Evolutionary conservation across 2,113 vertebrate species (phyloP), one percentile per base, ranked within the genome.

Genomic region (Tamias sibiricus): DNA sequence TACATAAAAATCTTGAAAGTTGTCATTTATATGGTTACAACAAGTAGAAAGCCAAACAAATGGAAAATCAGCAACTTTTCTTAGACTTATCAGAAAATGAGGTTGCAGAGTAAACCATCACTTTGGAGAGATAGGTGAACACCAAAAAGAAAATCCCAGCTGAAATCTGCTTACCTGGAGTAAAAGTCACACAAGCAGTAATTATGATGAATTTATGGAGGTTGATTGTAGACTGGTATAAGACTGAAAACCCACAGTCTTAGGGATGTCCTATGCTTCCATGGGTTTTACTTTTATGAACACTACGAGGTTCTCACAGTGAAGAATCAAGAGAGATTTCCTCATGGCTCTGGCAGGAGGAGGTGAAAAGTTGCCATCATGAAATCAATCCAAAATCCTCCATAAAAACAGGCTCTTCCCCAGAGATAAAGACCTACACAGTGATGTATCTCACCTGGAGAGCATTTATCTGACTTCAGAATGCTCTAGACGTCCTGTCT

Each of bases 201-300:
- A 81, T 66, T 74, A 14, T 72, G 75, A n/a, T 87, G 20, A 96
- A 76, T 92, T 92, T 54, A 30, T 91, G 28, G 76, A 69, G 75
- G 40, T 14, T 75, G 14, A 32, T 22, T 35, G 10, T 69, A 22
- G n/a, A 37, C 22, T 54, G 24, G 11, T 28, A 49, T 40, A 59
- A n/a, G 62, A 54, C 10, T 72, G 30, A 72, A 57, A 71, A 85
- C 37, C n/a, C 10, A 13, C 1, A 9, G 54, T 66, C 24, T 35
- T 62, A 40, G 37, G 3, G 2, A 30, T 12, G 19, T 19, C 44
- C 24, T 88, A n/a, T 42, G 24, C 16, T 71, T 85, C 68, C 47
- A 11, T 69, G 40, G n/a, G 28, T 30, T 89, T 93, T 62, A n/a
- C 40, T 10, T 85, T 37, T 54, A n/a, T 9, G 32, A 64, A 37